Conservation (phyloP, 2,888 invertebrate genomes). For the Drosophila prolongata region DNA sequence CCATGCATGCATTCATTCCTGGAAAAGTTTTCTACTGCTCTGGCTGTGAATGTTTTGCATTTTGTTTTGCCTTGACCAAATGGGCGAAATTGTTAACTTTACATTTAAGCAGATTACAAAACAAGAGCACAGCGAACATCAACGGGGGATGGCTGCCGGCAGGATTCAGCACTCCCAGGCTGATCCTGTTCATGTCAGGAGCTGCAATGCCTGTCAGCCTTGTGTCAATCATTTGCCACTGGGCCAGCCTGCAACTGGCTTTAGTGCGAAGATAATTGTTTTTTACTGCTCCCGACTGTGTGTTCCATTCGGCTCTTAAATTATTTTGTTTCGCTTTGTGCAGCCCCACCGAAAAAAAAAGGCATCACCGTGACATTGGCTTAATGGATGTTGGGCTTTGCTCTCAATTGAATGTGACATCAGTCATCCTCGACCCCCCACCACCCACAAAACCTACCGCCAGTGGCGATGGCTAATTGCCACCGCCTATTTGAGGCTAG, state of each 20-base stretch:
- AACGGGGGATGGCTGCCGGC: constrained; percentile 1
- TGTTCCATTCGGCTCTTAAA: constrained; percentile 35
- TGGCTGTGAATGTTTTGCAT: constrained; percentile 18
- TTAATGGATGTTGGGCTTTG: constrained; percentile 42
- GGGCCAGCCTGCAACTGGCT: constrained; percentile 42
- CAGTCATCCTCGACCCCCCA: background rate
- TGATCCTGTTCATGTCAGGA: constrained; percentile 49
- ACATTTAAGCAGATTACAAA: constrained; percentile 79
- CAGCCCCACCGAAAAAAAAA: constrained; percentile 10
- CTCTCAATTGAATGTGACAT: constrained; percentile 51
- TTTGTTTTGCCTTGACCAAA: constrained; percentile 39
- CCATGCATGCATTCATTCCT: constrained; percentile 16
- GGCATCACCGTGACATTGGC: constrained; percentile 32
- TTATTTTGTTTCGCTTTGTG: constrained; percentile 58
- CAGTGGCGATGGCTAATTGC: constrained; percentile 39
- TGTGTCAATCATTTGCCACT: constrained; percentile 51
- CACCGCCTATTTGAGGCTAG: constrained; percentile 40
- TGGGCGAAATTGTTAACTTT: constrained; percentile 77
- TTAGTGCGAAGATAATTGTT: constrained; percentile 66
- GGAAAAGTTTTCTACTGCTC: constrained; percentile 30
- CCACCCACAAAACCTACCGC: background rate
- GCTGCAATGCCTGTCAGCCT: constrained; percentile 48
- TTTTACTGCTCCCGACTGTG: constrained; percentile 55
- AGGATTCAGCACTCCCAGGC: constrained; percentile 8
- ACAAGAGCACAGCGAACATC: constrained; percentile 8